Evolutionary conservation across 2,113 vertebrate genomes (phyloP), one percentile per base, ranked within the genome.

Genomic region (Caretta caretta): DNA sequence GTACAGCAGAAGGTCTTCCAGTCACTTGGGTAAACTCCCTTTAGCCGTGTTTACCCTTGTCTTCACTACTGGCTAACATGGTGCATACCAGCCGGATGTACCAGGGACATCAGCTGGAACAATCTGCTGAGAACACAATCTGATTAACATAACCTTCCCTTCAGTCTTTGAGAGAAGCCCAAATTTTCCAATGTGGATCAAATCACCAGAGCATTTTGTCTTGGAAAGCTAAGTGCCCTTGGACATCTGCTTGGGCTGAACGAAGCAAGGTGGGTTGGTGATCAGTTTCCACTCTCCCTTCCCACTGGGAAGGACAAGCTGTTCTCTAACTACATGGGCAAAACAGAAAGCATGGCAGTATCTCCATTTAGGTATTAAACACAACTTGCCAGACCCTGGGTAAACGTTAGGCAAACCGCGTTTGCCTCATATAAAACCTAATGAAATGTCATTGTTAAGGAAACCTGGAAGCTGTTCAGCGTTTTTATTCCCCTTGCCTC

Each of bases 1-100:
- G n/a, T 87, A 79, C 96, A 94, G 90, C 93, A 46, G 96, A 84
- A 96, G n/a, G 82, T 76, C 82, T 93, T 95, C 91, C 95, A 38
- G 65, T 14, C 16, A 19, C 65, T 69, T 69, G 35, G 65, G 65
- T 69, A 20, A 69, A 10, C 2, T n/a, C 35, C 17, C 8, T 16
- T 62, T 62, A 14, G 13, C 29, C 29, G 7, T 62, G 29, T 53
- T 81, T 75, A 79, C 80, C 9, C 20, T 25, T 53, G 38, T 13
- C 19, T 27, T 17, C 16, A 35, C 3, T 51, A 19, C n/a, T 84
- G 27, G 1, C n/a, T 48, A 29, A 16, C 27, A 6, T 0, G 1
- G 8, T 4, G 6, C 59, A 25, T 57, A 24, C 10, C 3, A 2
- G 2, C 12, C 1, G 6, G 29, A 4, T 8, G 25, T 80, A 7